phyloP scores from a whole-genome alignment of 2,797 vertebrate species.

The Sebastes minor region DNA sequence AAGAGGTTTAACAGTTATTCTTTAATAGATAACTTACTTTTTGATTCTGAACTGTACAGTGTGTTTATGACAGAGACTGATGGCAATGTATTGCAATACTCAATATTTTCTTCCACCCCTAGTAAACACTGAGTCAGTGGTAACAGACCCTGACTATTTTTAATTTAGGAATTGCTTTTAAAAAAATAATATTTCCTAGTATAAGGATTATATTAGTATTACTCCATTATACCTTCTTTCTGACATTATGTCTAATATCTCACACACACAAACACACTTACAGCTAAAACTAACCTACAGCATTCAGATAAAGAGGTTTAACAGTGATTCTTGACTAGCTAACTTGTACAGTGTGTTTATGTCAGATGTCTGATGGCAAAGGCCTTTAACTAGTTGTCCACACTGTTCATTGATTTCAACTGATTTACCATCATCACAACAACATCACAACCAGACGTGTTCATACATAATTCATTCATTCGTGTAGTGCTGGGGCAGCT shows the following conservation, averaged over 20 bases:
- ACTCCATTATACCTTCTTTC: not conserved
- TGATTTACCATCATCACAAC: not conserved
- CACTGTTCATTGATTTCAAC: not conserved
- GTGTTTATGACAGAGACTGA: not conserved
- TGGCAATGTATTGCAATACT: not conserved
- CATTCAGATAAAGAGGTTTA: not conserved
- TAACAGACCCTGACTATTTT: no score
- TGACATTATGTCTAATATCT: not conserved
- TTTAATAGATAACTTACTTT: not conserved
- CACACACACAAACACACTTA: not conserved
- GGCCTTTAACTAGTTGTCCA: not conserved
- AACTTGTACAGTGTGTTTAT: not conserved
- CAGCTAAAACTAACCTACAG: not conserved
- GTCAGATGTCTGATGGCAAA: not conserved
- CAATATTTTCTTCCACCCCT: no score
- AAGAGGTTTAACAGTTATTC: not conserved
- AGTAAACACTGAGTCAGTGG: no score
- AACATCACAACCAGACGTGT: not conserved
- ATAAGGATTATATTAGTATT: no score
- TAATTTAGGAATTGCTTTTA: no score
- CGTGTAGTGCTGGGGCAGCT: accelerated
- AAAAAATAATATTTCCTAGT: no score
- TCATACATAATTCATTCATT: not conserved
- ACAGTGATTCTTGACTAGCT: not conserved
- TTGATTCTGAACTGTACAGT: not conserved